Evolutionary conservation across 2,797 vertebrate genomes (phyloP).

Genomic region (Danio albolineatus): DNA sequence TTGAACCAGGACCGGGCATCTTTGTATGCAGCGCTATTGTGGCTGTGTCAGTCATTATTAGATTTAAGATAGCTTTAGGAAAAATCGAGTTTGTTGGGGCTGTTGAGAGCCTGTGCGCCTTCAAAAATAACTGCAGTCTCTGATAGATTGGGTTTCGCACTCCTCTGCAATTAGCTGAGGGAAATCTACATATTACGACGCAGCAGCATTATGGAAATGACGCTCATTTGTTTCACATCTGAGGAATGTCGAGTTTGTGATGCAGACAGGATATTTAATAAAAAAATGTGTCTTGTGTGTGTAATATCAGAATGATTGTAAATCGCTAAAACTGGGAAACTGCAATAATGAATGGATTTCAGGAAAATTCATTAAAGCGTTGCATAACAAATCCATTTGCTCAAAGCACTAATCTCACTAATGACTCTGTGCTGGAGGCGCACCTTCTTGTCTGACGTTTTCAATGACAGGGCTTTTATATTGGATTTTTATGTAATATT

Average conservation of each 20-base stretch:
- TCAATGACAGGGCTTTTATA: no score
- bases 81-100: not conserved
- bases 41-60: slow-evolving; percentile 15
- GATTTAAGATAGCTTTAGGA: slow-evolving; percentile 31
- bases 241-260: not conserved
- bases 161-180: not conserved
- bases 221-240: not conserved
- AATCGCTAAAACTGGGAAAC: not conserved
- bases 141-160: slow-evolving; percentile 14
- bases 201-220: slow-evolving; percentile 12
- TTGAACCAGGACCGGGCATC: slow-evolving; percentile 6
- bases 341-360: slow-evolving; percentile 10
- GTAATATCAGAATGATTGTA: not conserved
- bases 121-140: slow-evolving; percentile 1
- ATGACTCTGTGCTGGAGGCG: slow-evolving; percentile 1
- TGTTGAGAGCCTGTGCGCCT: not conserved
- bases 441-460: slow-evolving; percentile 4
- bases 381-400: slow-evolving; percentile 15
- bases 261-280: not conserved
- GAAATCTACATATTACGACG: slow-evolving; percentile 15
- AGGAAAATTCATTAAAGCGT: slow-evolving; percentile 11
- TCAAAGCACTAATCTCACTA: slow-evolving; percentile 2
- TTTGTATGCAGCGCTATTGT: not conserved
- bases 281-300: not conserved
- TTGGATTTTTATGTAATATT: no score